phyloP scores from a whole-genome alignment of 1,140 invertebrate species.

The Whitmania pigra region DNA sequence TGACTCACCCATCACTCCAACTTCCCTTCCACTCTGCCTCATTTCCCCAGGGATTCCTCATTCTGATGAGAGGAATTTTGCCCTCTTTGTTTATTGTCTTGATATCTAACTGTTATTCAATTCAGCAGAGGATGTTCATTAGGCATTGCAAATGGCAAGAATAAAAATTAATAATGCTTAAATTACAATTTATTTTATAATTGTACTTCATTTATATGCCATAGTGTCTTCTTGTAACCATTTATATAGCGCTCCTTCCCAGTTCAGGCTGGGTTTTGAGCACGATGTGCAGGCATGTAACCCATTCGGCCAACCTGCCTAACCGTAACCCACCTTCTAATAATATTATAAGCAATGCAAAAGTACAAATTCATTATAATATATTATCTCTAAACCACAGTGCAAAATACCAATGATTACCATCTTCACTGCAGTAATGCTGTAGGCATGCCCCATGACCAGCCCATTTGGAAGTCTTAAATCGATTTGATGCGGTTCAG shows the following conservation, averaged over 20 bases:
- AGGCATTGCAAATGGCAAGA: neutral
- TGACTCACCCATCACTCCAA: conserved; percentile 73
- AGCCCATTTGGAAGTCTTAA: conserved; percentile 60
- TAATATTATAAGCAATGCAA: too few relatives aligned
- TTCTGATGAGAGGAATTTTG: conserved; percentile 60
- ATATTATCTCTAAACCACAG: too few relatives aligned
- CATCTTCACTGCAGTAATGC: conserved; percentile 74
- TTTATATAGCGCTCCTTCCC: too few relatives aligned
- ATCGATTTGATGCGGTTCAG: conserved; percentile 18
- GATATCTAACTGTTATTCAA: conserved; percentile 32
- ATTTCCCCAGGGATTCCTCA: conserved; percentile 96
- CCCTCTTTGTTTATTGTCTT: conserved; percentile 18
- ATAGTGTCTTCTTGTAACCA: too few relatives aligned
- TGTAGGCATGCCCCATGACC: conserved; percentile 85
- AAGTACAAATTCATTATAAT: too few relatives aligned
- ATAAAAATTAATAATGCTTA: neutral
- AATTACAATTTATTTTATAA: neutral
- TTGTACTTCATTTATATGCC: too few relatives aligned
- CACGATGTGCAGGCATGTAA: too few relatives aligned
- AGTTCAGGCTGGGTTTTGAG: too few relatives aligned
- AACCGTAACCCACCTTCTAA: too few relatives aligned
- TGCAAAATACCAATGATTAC: conserved; percentile 30
- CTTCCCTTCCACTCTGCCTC: conserved; percentile 94
- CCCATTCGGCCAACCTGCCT: too few relatives aligned
- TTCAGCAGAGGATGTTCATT: conserved; percentile 43